A percentile compares a stretch with the other conserved stretches of the same genome.
These are phyloP conservation scores for Epiblema foenella DNA, from an alignment of 2,888 invertebrate genomes.

Conservation along the genomic window DNA sequence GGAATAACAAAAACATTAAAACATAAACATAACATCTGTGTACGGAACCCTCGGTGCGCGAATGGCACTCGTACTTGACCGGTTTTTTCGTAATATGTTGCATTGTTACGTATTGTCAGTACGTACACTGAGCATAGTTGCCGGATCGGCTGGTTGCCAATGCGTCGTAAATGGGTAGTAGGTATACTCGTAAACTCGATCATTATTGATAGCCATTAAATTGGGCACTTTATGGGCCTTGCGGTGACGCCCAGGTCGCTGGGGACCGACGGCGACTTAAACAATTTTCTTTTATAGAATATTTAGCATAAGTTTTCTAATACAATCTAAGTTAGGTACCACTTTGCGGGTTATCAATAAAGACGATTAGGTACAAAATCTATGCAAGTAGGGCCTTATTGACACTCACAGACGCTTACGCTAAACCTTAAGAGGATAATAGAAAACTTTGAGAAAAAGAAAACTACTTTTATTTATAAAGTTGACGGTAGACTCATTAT, in stretches of 20 bases:
- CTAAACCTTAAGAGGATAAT: too few relatives aligned
- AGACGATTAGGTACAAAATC: not conserved
- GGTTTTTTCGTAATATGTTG: not conserved
- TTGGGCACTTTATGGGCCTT: conserved; percentile 71
- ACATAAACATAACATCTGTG: too few relatives aligned
- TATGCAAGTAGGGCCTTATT: not conserved
- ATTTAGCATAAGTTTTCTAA: conserved; percentile 4
- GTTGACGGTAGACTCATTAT: too few relatives aligned
- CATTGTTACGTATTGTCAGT: not conserved
- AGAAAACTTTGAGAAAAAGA: too few relatives aligned
- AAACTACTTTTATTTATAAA: too few relatives aligned
- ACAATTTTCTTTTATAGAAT: conserved; percentile 7
- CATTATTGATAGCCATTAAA: conserved; percentile 79
- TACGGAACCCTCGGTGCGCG: too few relatives aligned
- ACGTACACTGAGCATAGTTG: conserved; percentile 56
- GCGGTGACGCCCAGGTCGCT: conserved; percentile 54
- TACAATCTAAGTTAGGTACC: not conserved
- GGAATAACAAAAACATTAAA: too few relatives aligned
- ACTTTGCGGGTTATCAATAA: not conserved
- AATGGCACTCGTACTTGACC: too few relatives aligned
- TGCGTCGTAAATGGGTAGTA: conserved; percentile 77
- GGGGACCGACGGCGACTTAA: conserved; percentile 17
- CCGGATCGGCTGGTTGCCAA: conserved; percentile 74
- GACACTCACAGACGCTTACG: too few relatives aligned
- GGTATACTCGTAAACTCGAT: conserved; percentile 73